Conservation (phyloP, 2,797 vertebrate species). For the Mus spretus region DNA sequence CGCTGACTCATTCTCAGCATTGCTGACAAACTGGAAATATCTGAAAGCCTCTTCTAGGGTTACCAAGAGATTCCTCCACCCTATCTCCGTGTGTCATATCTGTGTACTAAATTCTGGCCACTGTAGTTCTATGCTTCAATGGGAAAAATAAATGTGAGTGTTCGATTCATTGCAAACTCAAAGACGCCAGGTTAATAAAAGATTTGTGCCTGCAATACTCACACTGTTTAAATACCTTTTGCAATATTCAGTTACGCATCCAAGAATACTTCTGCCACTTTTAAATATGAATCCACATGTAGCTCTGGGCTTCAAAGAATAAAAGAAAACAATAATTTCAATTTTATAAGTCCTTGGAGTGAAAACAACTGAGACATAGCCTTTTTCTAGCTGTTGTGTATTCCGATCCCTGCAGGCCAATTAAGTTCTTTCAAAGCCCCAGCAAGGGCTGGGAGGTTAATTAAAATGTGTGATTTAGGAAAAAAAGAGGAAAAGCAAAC, state of each 20-base stretch:
- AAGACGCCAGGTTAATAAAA: constrained; percentile 26
- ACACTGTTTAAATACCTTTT: constrained; percentile 25
- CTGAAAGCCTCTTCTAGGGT: constrained; percentile 13
- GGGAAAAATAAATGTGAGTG: background rate
- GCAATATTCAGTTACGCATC: constrained; percentile 34
- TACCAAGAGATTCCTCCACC: background rate
- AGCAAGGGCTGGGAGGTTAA: constrained; percentile 75
- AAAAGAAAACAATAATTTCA: constrained; percentile 80
- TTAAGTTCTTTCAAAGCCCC: constrained; percentile 72
- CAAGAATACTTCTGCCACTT: constrained; percentile 52
- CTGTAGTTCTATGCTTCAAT: constrained; percentile 13
- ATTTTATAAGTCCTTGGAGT: constrained; percentile 78
- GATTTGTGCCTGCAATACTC: constrained; percentile 41
- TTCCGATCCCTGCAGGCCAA: constrained; percentile 76
- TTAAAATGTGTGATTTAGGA: constrained; percentile 80
- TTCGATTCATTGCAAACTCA: background rate
- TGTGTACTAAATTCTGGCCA: constrained; percentile 27
- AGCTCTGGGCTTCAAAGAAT: constrained; percentile 76
- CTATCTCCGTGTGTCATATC: background rate
- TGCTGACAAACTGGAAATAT: constrained; percentile 22
- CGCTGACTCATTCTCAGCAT: constrained; percentile 7
- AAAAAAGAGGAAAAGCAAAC: constrained; percentile 63
- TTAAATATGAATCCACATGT: constrained; percentile 64
- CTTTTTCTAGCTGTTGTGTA: constrained; percentile 72
- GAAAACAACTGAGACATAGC: constrained; percentile 75